These are phyloP conservation scores for Tachina fera DNA, from an alignment of 2,888 invertebrate genomes.

Conservation along the genomic window DNA sequence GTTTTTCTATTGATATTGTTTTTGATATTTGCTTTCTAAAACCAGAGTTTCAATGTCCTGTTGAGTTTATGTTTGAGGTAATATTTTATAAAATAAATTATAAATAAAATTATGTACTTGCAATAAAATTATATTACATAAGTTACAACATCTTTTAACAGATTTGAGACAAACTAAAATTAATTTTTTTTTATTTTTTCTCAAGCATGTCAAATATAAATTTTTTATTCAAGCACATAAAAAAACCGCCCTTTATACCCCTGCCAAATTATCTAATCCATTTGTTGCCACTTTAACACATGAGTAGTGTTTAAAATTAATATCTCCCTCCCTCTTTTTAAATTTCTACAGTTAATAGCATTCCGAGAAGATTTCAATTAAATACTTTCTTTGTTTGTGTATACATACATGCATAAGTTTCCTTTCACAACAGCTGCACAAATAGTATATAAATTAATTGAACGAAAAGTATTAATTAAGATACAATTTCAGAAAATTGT, in stretches of 20 bases:
- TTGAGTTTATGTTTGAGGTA: not conserved
- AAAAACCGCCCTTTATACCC: not conserved
- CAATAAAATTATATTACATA: not conserved
- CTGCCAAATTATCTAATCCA: conserved; percentile 45
- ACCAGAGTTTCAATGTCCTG: conserved; percentile 3
- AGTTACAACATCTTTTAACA: too few relatives aligned
- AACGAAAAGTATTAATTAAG: conserved; percentile 64
- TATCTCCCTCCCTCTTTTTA: conserved; percentile 11
- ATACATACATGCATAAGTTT: not conserved
- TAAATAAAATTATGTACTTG: not conserved
- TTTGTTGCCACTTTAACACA: conserved; percentile 48
- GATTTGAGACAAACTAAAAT: not conserved
- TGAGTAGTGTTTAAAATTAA: conserved; percentile 43
- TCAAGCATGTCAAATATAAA: not conserved
- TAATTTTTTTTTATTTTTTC: not conserved
- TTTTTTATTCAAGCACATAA: not conserved
- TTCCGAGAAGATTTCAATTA: conserved; percentile 18
- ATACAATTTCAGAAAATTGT: conserved; percentile 19
- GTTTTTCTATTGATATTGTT: conserved; percentile 25
- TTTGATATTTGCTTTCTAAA: conserved; percentile 7
- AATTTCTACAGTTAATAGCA: conserved; percentile 43
- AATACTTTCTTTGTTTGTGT: conserved; percentile 14
- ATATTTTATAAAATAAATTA: too few relatives aligned
- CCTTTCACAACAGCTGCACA: conserved; percentile 40
- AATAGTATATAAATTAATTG: conserved; percentile 63